Base-by-base conservation (phyloP, 2,113 vertebrate species). In the Bufo bufo region DNA sequence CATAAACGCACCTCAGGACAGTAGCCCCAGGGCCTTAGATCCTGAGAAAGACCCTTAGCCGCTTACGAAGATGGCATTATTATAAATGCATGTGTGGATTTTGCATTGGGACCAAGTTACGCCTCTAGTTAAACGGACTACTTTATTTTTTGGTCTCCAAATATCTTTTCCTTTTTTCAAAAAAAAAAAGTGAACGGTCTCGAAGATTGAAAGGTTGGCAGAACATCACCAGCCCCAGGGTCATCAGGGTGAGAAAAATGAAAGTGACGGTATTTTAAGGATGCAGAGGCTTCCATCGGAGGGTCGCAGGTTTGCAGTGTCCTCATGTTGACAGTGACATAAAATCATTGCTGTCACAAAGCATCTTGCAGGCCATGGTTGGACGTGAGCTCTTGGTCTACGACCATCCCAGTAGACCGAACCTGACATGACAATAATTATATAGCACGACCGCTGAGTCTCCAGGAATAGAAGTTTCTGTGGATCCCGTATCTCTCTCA, bases 341-440 rank as follows among this genome's bases (percentile, higher is more conserved):
- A 78, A 89, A 89, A 89, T 89, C 87, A 69, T 89, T 89, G 58
- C 87, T 78, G 81, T 77, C 81, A 89, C 72, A 84, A 84, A 69
- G 81, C 61, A 82, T 88, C 69, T 88, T 45, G 87, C 59, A 49
- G 86, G 79, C 45, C 86, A 47, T 49, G 80, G 69, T 72, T 16
- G 69, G 77, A 86, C 11, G 80, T 65, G 81, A 88, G 59, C 80
- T 43, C 59, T 75, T 78, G 87, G 82, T 69, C 81, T 56, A 6
- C 11, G 17, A 84, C 61, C 82, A 78, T 89, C 87, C 87, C 87
- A 58, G 75, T 14, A 54, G 87, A 77, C 56, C 47, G 17, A 66
- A 77, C 82, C 82, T 84, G 81, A 84, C 87, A 84, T 77, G 71
- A 83, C 87, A 69, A 78, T 77, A 84, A 84, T 89, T 84, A 89